Evolutionary conservation across 2,797 vertebrate genomes (phyloP), one percentile per base, ranked within the genome.

Genomic region (Glossophaga mutica): DNA sequence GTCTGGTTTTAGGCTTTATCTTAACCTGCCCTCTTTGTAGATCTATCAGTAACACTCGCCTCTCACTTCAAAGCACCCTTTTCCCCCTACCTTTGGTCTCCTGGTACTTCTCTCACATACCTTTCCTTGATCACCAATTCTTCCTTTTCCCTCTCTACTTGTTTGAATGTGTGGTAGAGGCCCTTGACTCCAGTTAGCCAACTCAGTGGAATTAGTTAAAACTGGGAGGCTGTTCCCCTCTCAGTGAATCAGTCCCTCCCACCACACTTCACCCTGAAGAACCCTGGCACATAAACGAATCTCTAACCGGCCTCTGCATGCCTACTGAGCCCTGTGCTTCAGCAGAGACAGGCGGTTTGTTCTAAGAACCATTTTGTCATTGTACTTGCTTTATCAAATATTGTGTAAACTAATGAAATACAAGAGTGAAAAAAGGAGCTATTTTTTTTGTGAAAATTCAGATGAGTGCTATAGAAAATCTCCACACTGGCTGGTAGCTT

Each of bases 391-490:
- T 74, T 78, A 88, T 82, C 34, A 68, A 95, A 48, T 71, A 52
- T 71, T 86, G 82, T 77, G 3, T 83, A 79, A 94, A 90, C 42
- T 57, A 48, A 90, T 44, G 32, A 91, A 77, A 85, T 73, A 59
- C 8, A 14, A 67, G 48, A 50, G 26, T 95, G 19, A 76, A 95
- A 77, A 59, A 83, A 62, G 21, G 22, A 90, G 39, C 85, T 86
- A n/a, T n/a, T n/a, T 18, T 93, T 94, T 93, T 67, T 67, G 22
- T 93, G 55, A 91, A 94, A 94, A 79, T 93, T 65, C 59, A 95
- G 42, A 76, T 48, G 8, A 93, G 34, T 50, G 18, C 37, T 55
- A 87, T 94, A 39, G 50, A 52, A 96, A 96, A 42, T 2, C 12
- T 95, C 65, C 9, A 34, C n/a, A 15, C 42, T n/a, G 55, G 22